phyloP scores from a whole-genome alignment of 2,888 invertebrate genomes.

The Cryptocephalus primarius region DNA sequence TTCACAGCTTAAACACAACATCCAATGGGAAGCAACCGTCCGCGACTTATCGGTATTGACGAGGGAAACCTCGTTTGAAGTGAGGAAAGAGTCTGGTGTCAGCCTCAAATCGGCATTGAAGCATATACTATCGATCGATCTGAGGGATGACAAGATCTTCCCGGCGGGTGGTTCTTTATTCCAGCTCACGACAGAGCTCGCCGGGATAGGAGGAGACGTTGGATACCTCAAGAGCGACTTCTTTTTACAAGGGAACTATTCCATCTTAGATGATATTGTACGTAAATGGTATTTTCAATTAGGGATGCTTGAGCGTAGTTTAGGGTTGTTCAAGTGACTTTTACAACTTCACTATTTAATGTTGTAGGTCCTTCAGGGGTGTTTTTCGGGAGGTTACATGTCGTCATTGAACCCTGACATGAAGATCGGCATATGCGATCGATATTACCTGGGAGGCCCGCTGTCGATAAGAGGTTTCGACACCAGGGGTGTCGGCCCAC shows the following conservation, averaged over 20 bases:
- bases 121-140: conserved; percentile 69
- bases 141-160: conserved; percentile 69
- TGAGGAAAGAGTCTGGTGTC: conserved; percentile 83
- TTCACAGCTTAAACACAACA: conserved; percentile 60
- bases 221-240: conserved; percentile 77
- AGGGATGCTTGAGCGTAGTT: too few species aligned
- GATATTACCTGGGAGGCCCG: conserved; percentile 85
- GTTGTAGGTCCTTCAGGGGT: conserved; percentile 57
- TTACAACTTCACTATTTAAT: conserved; percentile 9
- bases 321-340: too few species aligned
- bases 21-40: conserved; percentile 82
- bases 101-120: conserved; percentile 79
- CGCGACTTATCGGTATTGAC: conserved; percentile 66
- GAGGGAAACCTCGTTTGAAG: conserved; percentile 66
- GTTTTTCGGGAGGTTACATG: conserved; percentile 58
- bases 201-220: conserved; percentile 86
- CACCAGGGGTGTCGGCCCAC: conserved; percentile 78
- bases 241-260: conserved; percentile 47
- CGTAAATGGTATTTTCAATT: conserved; percentile 21
- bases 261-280: conserved; percentile 50
- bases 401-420: conserved; percentile 49
- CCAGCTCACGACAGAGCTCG: conserved; percentile 70
- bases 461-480: conserved; percentile 79
- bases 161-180: conserved; percentile 63
- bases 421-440: conserved; percentile 53